These are phyloP conservation scores for Centropus bengalensis DNA, from an alignment of 2,113 vertebrate genomes.

Conservation along the genomic window DNA sequence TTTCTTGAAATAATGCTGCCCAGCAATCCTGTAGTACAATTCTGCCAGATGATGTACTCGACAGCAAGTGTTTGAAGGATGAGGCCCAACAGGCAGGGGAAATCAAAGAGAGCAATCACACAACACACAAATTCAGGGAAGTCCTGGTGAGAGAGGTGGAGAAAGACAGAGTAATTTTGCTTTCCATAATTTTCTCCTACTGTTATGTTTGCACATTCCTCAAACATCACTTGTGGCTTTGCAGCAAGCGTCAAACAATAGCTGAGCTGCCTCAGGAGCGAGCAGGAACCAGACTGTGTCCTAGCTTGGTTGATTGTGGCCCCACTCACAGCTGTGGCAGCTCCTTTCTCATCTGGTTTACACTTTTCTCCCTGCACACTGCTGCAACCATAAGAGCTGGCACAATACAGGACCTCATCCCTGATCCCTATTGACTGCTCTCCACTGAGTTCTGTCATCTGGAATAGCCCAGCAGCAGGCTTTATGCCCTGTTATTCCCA, in stretches of 20 bases:
- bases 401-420: neutral
- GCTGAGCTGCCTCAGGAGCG: constrained; percentile 48
- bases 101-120: constrained; percentile 14
- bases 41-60: constrained; percentile 5
- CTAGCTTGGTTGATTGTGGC: constrained; percentile 37
- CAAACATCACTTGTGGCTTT: constrained; percentile 66
- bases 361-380: neutral
- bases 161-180: constrained; percentile 65
- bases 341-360: constrained; percentile 24
- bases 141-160: constrained; percentile 41
- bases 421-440: neutral
- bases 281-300: constrained; percentile 58
- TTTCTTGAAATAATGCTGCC: constrained; percentile 28
- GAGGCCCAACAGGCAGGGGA: neutral
- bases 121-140: neutral
- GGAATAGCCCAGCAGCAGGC: neutral
- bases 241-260: constrained; percentile 59
- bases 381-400: rapidly evolving
- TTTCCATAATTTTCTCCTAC: constrained; percentile 60
- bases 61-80: constrained; percentile 27
- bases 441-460: neutral
- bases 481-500: constrained; percentile 4
- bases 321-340: constrained; percentile 33
- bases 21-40: neutral
- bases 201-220: constrained; percentile 69